Conservation (phyloP, 2,888 invertebrate species). For the Tetragonisca angustula region DNA sequence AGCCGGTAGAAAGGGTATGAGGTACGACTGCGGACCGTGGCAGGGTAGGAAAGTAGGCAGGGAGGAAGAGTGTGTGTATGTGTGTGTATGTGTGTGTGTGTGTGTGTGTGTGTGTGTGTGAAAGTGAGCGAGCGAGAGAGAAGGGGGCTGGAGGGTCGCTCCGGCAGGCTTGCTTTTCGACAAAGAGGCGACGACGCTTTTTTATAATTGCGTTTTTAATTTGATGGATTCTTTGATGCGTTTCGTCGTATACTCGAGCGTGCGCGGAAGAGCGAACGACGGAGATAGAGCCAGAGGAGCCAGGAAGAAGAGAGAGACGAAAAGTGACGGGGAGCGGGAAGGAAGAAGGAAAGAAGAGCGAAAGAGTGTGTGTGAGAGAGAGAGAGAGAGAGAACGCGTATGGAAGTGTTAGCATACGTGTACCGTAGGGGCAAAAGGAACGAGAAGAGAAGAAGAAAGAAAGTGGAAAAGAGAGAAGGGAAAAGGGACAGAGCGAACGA, state of each 20-base stretch:
- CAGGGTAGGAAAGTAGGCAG: slow-evolving; percentile 1
- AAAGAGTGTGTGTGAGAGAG: not conserved
- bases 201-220: slow-evolving; percentile 84
- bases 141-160: slow-evolving; percentile 59
- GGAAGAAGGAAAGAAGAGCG: not conserved
- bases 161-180: slow-evolving; percentile 76
- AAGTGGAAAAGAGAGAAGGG: slow-evolving; percentile 13
- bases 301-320: slow-evolving; percentile 50
- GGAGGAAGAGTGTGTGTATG: slow-evolving; percentile 12
- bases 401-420: slow-evolving; percentile 49
- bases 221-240: slow-evolving; percentile 82
- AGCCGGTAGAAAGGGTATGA: slow-evolving; percentile 29
- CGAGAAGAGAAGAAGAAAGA: slow-evolving; percentile 20
- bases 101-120: slow-evolving; percentile 19
- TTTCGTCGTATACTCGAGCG: slow-evolving; percentile 71
- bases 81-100: no score
- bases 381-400: slow-evolving; percentile 31
- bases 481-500: slow-evolving; percentile 16
- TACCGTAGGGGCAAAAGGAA: slow-evolving; percentile 18
- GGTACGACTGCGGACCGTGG: slow-evolving; percentile 16
- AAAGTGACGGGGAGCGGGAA: slow-evolving; percentile 26
- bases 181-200: slow-evolving; percentile 79
- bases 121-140: not conserved
- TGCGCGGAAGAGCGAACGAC: slow-evolving; percentile 49
- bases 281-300: slow-evolving; percentile 24